phyloP scores from a whole-genome alignment of 1,140 invertebrate genomes.

The Brachionus rubens region DNA sequence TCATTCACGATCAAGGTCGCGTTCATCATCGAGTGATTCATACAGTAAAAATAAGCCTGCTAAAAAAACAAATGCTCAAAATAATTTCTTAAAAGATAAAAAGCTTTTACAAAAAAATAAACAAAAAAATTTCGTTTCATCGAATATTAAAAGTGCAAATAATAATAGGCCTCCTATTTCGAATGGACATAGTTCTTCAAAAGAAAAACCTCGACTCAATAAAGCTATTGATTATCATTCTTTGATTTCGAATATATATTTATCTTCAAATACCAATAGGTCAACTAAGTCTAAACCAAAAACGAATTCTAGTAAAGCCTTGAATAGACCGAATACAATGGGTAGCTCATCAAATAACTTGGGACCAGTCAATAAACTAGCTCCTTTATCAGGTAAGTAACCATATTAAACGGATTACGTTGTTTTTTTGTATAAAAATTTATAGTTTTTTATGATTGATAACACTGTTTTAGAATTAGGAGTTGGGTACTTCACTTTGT shows the following conservation, averaged over 20 bases:
- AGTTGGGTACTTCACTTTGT: too few relatives aligned
- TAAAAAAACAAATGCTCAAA: not conserved
- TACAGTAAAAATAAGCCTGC: not conserved
- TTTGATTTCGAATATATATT: conserved; percentile 8
- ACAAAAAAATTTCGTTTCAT: not conserved
- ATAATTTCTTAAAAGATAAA: not conserved
- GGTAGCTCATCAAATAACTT: not conserved
- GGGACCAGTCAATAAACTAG: not conserved
- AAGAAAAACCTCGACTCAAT: not conserved
- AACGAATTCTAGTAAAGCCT: not conserved
- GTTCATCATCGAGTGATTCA: not conserved
- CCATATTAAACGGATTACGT: too few relatives aligned
- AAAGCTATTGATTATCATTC: not conserved
- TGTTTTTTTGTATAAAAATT: not conserved
- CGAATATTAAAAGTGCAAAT: not conserved
- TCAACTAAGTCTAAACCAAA: not conserved
- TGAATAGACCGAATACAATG: conserved; percentile 1
- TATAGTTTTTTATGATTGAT: too few relatives aligned
- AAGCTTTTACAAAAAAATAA: not conserved
- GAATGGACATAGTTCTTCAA: not conserved
- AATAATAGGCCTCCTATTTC: not conserved
- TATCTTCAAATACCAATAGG: not conserved
- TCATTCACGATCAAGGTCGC: not conserved
- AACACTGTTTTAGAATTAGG: too few relatives aligned
- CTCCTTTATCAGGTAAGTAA: conserved; percentile 2